Conservation (phyloP, 2,888 invertebrate genomes). For the Idaea aversata region DNA sequence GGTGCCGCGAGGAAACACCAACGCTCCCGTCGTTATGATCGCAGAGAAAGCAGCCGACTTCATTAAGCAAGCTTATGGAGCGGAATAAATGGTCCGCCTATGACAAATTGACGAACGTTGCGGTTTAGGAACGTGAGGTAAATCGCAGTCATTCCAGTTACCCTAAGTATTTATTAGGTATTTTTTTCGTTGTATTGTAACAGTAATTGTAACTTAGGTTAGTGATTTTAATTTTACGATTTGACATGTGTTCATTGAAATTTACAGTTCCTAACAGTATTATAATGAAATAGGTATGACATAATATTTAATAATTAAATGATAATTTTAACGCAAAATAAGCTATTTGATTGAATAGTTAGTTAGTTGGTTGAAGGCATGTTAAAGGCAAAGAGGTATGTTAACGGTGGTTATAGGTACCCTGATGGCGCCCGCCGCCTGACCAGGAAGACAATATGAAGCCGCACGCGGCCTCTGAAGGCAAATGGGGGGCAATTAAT, state of each 20-base stretch:
- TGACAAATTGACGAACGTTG: constrained; percentile 18
- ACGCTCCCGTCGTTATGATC: constrained; percentile 66
- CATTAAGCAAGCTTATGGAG: constrained; percentile 44
- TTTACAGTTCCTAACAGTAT: neutral
- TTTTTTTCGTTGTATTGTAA: constrained; percentile 1
- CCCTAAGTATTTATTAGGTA: neutral
- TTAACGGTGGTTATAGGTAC: neutral
- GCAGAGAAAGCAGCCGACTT: constrained; percentile 62
- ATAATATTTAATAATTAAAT: neutral
- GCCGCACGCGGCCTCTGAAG: neutral
- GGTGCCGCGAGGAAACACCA: constrained; percentile 62
- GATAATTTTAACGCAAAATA: neutral
- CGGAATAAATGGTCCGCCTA: constrained; percentile 16
- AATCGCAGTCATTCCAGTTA: constrained; percentile 8
- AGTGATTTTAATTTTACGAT: neutral
- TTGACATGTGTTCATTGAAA: constrained; percentile 1
- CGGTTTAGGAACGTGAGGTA: constrained; percentile 19
- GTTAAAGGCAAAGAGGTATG: no score
- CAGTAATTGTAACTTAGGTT: neutral
- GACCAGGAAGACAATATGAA: neutral
- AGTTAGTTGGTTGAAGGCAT: no score
- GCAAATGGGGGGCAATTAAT: neutral
- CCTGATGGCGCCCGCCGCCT: neutral
- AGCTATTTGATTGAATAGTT: neutral
- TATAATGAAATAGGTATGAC: neutral